Evolutionary conservation across 2,797 vertebrate species (phyloP), one percentile per base, ranked within the genome.

Genomic region (Microctenopoma lineatum): DNA sequence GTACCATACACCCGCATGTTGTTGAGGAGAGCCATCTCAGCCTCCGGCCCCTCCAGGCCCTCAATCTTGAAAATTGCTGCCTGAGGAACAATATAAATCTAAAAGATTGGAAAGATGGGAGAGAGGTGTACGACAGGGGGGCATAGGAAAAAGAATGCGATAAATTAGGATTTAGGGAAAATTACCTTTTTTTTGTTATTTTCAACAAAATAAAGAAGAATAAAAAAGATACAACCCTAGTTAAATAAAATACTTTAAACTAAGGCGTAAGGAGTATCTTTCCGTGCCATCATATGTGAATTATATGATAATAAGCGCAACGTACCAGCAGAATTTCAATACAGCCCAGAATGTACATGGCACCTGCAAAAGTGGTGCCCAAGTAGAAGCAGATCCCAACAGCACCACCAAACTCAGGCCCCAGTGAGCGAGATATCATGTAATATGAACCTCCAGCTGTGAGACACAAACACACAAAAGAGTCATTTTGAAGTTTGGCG

Each of bases 381-480:
- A 99, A 91, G 92, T 98, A 99, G 92, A 99, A 99, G 90, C 98
- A 99, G 85, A 99, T 98, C 38, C 98, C 98, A 54, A 99, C 98
- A 0, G 98, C 98, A 7, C 98, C 98, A 12, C 98, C 98, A 58
- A 99, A 99, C 90, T 99, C 98, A 0, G 98, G 98, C 50, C 98
- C 97, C 87, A 99, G 89, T 1, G 98, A 99, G 55, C 98, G 97
- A 1, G 98, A 99, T 87, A 99, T 99, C 98, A 99, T 99, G 90
- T 99, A 99, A 88, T 99, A 99, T 10, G 98, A 97, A 6, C 98
- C 98, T n/a, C 98, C 98, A 78, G 98, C 98, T 99, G 92, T 45
- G 71, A 91, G 56, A 69, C 51, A 86, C 59, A 89, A 59, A 85
- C 53, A 90, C 15, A 81, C n/a, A 57, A 4, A 73, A 2, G 44